Base-by-base conservation (phyloP, 2,888 invertebrate genomes). In the Diloba caeruleocephala region DNA sequence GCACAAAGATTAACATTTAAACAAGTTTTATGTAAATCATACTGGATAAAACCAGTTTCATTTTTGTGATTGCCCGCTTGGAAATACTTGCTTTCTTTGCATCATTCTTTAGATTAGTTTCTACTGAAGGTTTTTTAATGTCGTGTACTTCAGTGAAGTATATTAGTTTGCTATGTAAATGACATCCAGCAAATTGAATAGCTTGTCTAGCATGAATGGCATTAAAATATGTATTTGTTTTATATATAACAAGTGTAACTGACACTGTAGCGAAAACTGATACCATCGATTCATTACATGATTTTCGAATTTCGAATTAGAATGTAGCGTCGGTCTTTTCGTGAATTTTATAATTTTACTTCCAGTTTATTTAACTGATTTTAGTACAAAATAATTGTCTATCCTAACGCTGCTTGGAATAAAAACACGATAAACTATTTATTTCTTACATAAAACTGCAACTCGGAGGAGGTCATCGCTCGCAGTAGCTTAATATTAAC, bases 1-100 rank as follows among this genome's bases (percentile, higher is more conserved):
- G 80, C 82, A 81, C 73, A 78, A 76, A 81, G 88, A 92, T 92
- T 92, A 91, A 90, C 92, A 92, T 92, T 90, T 92, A 90, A 89
- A 92, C 89, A 90, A 91, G 88, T 87, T 92, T 91, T 92, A 92
- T 92, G 92, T 87, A 90, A 92, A 92, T 90, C 81, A 68, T 75
- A 75, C 56, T 68, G 79, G 74, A 74, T 80, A 73, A 81, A 82
- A 81, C 78, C 74, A 71, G 80, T 81, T 82, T 80, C 79, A 82
- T 87, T 86, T 86, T 82, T 83, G 76, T 83, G 81, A 79, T 80
- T 81, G 61, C 74, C 69, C 77, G 72, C 68, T 71, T 70, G 81
- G 76, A 81, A 79, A 74, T 53, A 50, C 55, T 68, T 68, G 54
- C 64, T 67, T 73, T 77, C 71, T 78, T 76, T 76, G 73, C 70